Evolutionary conservation across 2,888 invertebrate species (phyloP), one percentile per base, ranked within the genome.

Genomic region (Hipparchia sbordonii): DNA sequence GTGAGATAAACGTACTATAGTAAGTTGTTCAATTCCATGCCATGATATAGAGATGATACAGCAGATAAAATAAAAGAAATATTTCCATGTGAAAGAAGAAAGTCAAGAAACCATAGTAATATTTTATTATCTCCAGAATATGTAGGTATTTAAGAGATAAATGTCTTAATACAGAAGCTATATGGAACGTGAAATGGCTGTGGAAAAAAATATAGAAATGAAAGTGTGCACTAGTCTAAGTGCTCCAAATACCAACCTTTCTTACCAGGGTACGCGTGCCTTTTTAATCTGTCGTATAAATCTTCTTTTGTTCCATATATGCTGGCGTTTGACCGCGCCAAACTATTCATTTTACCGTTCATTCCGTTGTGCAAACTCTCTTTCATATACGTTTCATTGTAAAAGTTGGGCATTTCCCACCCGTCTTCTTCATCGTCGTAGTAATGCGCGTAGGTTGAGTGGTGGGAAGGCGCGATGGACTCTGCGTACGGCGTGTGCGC

Each of bases 361-460:
- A 96, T 96, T 39, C 97, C 96, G 81, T 97, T 97, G 89, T 98
- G 98, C 72, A 98, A 95, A 85, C 98, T 96, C 94, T 98, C 98
- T 92, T 98, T 98, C 98, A 98, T 98, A 85, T 98, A 98, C 2
- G 98, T 98, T 91, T 98, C 98, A 87, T 98, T 98, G 92, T 98
- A 98, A 90, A 98, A 98, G 90, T 98, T 98, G 0, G 98, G 98
- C 98, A 98, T 98, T 87, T 98, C 98, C 98, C 98, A 98, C 65
- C 98, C 98, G 82, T 98, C 98, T 89, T 98, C 98, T 85, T 98
- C 98, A 81, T 98, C 98, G 85, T 98, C 98, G 82, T 98, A 98
- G 88, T 98, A 98, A 87, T 98, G 98, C 4, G 98, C 98, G 88
- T 98, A 98, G 0, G 98, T 98, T 66, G 98, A 98, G 85, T 98